Base-by-base conservation (phyloP, 1,140 invertebrate genomes). In the Melipona quadrifasciata region DNA sequence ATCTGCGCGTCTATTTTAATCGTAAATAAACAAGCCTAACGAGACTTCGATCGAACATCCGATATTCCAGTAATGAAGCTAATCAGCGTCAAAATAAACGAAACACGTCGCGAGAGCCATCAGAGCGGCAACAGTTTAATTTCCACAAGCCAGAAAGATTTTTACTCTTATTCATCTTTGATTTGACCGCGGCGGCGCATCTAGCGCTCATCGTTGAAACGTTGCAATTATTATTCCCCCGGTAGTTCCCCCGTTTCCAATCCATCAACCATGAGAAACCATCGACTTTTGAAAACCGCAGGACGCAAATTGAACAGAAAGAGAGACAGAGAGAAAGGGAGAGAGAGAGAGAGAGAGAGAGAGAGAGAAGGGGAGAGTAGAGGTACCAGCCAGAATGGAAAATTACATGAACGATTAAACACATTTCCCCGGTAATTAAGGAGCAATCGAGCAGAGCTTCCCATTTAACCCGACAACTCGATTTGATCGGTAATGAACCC, bases 401-500 rank as follows among this genome's bases (percentile, higher is more conserved):
- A 39, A 39, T 76, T 61, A 61, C 74, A 76, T 61, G 74, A 61
- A 58, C 74, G 57, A 76, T 76, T 76, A 76, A 76, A 61, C 57
- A 61, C 55, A 34, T 76, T 76, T n/a, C 24, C 21, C 14, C 34
- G 74, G 57, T 58, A 76, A 76, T 76, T 76, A 76, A 76, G 74
- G 47, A 61, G 74, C 74, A 51, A 78, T 78, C 76, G 61, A 53
- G 64, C 76, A 67, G 47, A 53, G 39, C 58, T 67, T 76, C 34
- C 57, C 57, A 61, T 61, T 61, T 57, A 27, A 39, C n/a, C 51
- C 51, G 72, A 55, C 72, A 55, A 76, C 61, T 74, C 47, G 51
- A 55, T 55, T 75, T 67, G 27, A 76, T 55, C 58, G 47, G 27
- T 67, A 82, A 82, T 67, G 74, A 76, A 76, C 74, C 57, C 74